Percentiles rank a stretch among this genome's conserved stretches.
Evolutionary conservation across 2,113 vertebrate species (phyloP).

Genomic region (Proterorhinus semilunaris): DNA sequence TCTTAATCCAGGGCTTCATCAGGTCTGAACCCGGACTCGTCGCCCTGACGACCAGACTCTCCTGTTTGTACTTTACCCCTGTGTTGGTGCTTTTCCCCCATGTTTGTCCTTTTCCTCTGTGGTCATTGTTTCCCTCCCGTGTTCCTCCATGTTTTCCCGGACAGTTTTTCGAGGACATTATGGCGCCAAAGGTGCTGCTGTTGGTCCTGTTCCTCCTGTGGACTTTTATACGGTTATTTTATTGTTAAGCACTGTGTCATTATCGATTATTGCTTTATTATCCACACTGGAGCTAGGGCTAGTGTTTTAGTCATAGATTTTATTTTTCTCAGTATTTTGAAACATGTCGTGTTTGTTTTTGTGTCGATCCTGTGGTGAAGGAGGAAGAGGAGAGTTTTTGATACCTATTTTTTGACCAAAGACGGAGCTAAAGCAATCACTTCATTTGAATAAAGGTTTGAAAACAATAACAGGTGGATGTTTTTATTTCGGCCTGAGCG

Average conservation of each 20-base stretch:
- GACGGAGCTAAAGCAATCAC: conserved; percentile 8
- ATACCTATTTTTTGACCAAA: conserved; percentile 6
- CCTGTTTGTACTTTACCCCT: too few species aligned
- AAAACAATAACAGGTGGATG: not conserved
- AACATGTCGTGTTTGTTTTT: not conserved
- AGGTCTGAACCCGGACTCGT: not conserved
- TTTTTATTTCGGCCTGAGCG: not conserved
- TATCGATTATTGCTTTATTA: conserved; percentile 66
- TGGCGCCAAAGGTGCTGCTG: conserved; percentile 22
- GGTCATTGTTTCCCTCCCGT: too few species aligned
- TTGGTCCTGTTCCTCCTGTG: conserved; percentile 64
- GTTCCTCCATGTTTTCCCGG: not conserved
- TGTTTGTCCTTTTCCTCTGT: too few species aligned
- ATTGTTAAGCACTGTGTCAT: conserved; percentile 80
- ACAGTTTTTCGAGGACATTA: not conserved
- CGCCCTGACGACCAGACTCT: too few species aligned
- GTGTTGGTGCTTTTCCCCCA: too few species aligned
- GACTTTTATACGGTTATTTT: conserved; percentile 32
- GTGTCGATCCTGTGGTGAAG: conserved; percentile 1
- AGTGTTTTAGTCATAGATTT: conserved; percentile 51
- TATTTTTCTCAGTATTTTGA: conserved; percentile 34
- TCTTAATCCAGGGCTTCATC: not conserved
- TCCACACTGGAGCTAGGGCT: conserved; percentile 86
- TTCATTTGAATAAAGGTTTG: not conserved
- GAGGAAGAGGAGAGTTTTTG: not conserved